Base-by-base conservation (phyloP, 2,888 invertebrate genomes). In the Tanypteryx hageni region DNA sequence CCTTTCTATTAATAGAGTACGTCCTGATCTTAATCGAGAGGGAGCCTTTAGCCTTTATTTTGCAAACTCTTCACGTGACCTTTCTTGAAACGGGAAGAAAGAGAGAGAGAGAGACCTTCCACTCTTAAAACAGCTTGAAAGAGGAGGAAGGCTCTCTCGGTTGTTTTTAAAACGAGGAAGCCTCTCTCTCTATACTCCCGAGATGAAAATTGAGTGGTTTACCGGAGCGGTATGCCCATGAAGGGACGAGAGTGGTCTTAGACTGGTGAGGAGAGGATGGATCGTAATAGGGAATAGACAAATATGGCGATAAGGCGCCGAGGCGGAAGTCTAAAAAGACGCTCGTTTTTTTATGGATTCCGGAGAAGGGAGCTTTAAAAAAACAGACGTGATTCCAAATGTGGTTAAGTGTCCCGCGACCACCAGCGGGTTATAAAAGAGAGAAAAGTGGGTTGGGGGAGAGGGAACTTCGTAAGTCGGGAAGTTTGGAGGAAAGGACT, bases 41-140 rank as follows among this genome's bases (percentile, higher is more conserved):
- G 27, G 27, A 76, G 76, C 22, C 76, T 76, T 76, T 27, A 76
- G 76, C 76, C 76, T 76, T 76, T 76, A 76, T 76, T 76, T 76
- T 76, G 76, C 76, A 76, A 76, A 76, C 76, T 76, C 76, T 76
- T 22, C 76, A 27, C 76, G 76, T 76, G 76, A 76, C 76, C 76
- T 76, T 76, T 76, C 76, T 76, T n/a, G n/a, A 68, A 68, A 68
- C 76, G 76, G 68, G 68, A 22, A 68, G 22, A 22, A 18, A 68
- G 22, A 68, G 68, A 27, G 44, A 44, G 22, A 68, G 22, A 68
- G 68, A 27, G 76, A 76, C 76, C 13, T 27, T 22, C 22, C 7
- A 22, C 68, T 68, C 68, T 64, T n/a, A 22, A n/a, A 68, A n/a
- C 64, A 64, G 16, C 64, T 64, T 16, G 7, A 64, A 64, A 4